phyloP scores from a whole-genome alignment of 2,113 vertebrate species.

The Tupaia tana region DNA sequence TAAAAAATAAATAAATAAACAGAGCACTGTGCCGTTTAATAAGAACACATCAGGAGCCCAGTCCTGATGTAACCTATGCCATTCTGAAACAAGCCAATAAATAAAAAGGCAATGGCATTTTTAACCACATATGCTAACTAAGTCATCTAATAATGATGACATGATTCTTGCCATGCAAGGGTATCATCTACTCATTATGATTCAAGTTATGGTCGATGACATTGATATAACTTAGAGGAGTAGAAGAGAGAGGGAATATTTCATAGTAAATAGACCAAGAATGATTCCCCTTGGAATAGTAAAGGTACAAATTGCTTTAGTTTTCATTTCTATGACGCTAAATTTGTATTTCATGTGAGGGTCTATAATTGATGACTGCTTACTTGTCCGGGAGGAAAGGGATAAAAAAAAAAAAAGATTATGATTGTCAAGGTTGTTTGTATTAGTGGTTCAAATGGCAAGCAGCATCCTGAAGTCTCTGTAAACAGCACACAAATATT shows the following conservation, averaged over 20 bases:
- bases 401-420: conserved; percentile 83
- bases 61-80: conserved; percentile 51
- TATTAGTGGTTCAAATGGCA: conserved; percentile 84
- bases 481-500: conserved; percentile 76
- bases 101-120: conserved; percentile 77
- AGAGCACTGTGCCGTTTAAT: conserved; percentile 43
- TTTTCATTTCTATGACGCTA: conserved; percentile 86
- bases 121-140: conserved; percentile 84
- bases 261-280: conserved; percentile 84
- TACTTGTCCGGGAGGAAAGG: conserved; percentile 82
- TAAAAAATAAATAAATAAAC: conserved; percentile 77
- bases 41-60: conserved; percentile 66
- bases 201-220: conserved; percentile 83
- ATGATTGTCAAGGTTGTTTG: conserved; percentile 86
- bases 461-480: conserved; percentile 77
- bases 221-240: conserved; percentile 86
- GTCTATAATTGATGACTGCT: conserved; percentile 86
- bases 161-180: conserved; percentile 76
- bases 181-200: conserved; percentile 80
- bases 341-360: conserved; percentile 87
- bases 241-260: conserved; percentile 85
- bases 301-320: conserved; percentile 88
- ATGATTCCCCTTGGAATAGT: conserved; percentile 86
- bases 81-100: conserved; percentile 76
- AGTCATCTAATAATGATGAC: conserved; percentile 80